Base-by-base conservation (phyloP, 2,113 vertebrate species). In the Rattus rattus region DNA sequence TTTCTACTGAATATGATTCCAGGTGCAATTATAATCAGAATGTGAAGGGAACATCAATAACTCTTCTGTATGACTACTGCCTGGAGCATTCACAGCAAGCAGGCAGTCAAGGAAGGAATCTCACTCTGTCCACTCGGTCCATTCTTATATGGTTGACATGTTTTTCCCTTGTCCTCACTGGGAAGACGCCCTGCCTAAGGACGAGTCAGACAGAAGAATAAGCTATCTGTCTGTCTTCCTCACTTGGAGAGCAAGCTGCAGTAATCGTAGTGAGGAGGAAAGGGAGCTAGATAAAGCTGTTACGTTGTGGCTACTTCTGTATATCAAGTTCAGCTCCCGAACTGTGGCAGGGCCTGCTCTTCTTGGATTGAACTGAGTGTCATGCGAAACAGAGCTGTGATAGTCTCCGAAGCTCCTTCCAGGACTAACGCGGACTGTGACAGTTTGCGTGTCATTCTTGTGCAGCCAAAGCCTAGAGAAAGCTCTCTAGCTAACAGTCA, bases 11-110 rank as follows among this genome's bases (percentile, higher is more conserved):
- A 92, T 59, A 61, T 0, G 54, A 94, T 80, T 96, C 65, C 70
- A 94, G 92, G 88, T 92, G 63, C 80, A 96, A 81, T 69, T 95
- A 90, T n/a, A 52, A 96, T 92, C 79, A 94, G 92, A 33, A 9
- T 30, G 63, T 5, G 39, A 75, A 30, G 24, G 87, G 75, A 77
- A 39, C 2, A 47, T 52, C 36, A 72, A 54, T 43, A 75, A 30
- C 72, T 43, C 75, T 85, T 85, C n/a, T 61, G 11, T 5, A 39
- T 8, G 59, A 81, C 49, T 33, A 11, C 2, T 59, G 54, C 49
- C 24, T 49, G 69, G 13, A 0, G 1, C 10, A n/a, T 69, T 30
- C 70, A 3, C 17, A 7, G 7, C 2, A 1, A 79, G 49, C 67
- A 47, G 65, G 33, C 30, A 54, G 17, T 1, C 20, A 43, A 73